These are phyloP conservation scores for Rhombomys opimus DNA, from an alignment of 2,113 vertebrate species.

Conservation along the genomic window DNA sequence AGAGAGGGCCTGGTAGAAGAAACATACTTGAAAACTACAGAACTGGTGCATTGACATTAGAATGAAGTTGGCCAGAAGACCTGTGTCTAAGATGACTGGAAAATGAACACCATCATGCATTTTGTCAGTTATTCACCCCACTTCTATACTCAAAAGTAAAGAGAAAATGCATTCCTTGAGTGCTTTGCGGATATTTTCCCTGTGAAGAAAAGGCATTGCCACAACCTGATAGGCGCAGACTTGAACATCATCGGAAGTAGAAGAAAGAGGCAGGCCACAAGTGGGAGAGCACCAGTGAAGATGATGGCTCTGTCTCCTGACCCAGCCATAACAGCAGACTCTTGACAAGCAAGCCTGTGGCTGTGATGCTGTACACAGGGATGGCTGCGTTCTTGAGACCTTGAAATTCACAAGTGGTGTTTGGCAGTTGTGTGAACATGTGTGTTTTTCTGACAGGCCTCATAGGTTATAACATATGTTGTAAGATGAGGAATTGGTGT, in stretches of 20 bases:
- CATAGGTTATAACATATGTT: neutral
- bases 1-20: too few species aligned
- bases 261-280: conserved; percentile 31
- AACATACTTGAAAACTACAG: neutral
- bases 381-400: neutral
- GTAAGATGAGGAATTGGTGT: neutral
- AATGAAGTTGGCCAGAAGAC: conserved; percentile 11
- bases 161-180: neutral
- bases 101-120: neutral
- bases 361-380: neutral
- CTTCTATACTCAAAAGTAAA: conserved; percentile 26
- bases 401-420: neutral
- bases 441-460: conserved; percentile 15
- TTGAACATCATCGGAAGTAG: neutral
- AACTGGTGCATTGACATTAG: neutral
- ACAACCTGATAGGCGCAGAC: neutral
- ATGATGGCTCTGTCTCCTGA: neutral
- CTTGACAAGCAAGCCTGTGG: neutral
- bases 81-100: neutral
- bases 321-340: neutral
- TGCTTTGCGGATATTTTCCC: conserved; percentile 6
- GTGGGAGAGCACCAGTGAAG: neutral
- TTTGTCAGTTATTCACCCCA: conserved; percentile 54
- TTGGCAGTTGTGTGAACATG: conserved; percentile 2
- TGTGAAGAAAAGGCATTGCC: neutral